Evolutionary conservation across 1,140 invertebrate species (phyloP).

Genomic region (Drosophila paulistorum): DNA sequence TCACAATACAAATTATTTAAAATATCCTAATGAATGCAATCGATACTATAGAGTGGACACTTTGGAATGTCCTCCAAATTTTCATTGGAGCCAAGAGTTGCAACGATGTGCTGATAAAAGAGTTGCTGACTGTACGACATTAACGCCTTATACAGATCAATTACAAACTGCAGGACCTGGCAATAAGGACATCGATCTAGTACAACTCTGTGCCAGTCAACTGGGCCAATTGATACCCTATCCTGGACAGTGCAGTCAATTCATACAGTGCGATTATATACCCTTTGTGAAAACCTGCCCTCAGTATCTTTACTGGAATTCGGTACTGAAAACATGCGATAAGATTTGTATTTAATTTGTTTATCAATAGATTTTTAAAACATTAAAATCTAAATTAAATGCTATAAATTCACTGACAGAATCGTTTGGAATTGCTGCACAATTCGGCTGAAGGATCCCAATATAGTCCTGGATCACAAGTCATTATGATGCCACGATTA

Average conservation of each 20-base stretch:
- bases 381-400: too few species aligned
- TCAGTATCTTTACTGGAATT: slow-evolving; percentile 57
- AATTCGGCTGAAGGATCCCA: background rate
- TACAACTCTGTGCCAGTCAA: slow-evolving; percentile 23
- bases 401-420: slow-evolving; percentile 8
- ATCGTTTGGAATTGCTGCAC: slow-evolving; percentile 28
- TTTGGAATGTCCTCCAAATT: slow-evolving; percentile 34
- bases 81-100: slow-evolving; percentile 35
- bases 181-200: background rate
- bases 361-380: too few species aligned
- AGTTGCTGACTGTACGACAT: background rate
- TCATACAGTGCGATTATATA: slow-evolving; percentile 57
- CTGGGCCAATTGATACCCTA: slow-evolving; percentile 38
- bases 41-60: slow-evolving; percentile 27
- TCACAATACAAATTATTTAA: background rate
- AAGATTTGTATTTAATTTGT: slow-evolving; percentile 49
- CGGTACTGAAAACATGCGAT: slow-evolving; percentile 52
- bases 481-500: too few species aligned
- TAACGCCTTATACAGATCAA: background rate
- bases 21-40: slow-evolving; percentile 45
- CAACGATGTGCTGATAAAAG: slow-evolving; percentile 32
- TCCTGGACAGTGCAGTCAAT: slow-evolving; percentile 53
- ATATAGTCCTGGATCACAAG: too few species aligned
- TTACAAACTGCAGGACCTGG: background rate
- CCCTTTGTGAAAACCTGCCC: slow-evolving; percentile 62